phyloP scores from a whole-genome alignment of 1,140 invertebrate species.

The Metaphire vulgaris region DNA sequence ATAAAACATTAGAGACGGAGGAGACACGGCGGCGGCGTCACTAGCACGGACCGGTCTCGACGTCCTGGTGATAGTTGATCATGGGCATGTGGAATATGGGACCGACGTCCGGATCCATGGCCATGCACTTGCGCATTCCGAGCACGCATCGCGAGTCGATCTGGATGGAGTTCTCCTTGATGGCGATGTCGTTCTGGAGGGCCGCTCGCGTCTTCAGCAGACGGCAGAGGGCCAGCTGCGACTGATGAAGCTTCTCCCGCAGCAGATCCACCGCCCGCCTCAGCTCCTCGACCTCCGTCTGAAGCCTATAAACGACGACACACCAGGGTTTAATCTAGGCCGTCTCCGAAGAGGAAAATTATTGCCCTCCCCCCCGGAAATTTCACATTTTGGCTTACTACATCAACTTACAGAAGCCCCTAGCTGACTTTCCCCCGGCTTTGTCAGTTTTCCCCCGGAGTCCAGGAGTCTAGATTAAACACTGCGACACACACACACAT shows the following conservation, averaged over 20 bases:
- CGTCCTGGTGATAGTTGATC: conserved; percentile 27
- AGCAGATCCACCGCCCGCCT: conserved; percentile 49
- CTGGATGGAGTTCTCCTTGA: conserved; percentile 81
- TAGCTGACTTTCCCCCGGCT: too few species aligned
- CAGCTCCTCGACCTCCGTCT: conserved; percentile 51
- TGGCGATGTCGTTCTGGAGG: conserved; percentile 76
- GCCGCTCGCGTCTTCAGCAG: conserved; percentile 72
- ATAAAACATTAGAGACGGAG: background rate
- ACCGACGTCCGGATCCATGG: conserved; percentile 51
- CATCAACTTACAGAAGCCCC: too few species aligned
- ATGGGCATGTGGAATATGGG: conserved; percentile 52
- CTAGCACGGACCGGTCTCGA: background rate
- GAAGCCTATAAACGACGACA: conserved; percentile 49
- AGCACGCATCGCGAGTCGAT: conserved; percentile 87
- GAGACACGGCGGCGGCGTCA: background rate
- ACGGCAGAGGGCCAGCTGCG: conserved; percentile 62
- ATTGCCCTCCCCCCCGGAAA: too few species aligned
- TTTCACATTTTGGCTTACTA: too few species aligned
- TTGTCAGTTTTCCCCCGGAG: too few species aligned
- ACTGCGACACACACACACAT: too few species aligned
- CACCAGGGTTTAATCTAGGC: too few species aligned
- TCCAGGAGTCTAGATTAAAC: too few species aligned
- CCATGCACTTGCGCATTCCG: conserved; percentile 66
- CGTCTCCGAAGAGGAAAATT: too few species aligned
- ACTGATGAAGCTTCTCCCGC: conserved; percentile 49